A percentile compares a stretch with the other conserved stretches of the same genome.
Conservation (phyloP, 2,888 invertebrate species). For the Nephrocerus scutellatus region DNA sequence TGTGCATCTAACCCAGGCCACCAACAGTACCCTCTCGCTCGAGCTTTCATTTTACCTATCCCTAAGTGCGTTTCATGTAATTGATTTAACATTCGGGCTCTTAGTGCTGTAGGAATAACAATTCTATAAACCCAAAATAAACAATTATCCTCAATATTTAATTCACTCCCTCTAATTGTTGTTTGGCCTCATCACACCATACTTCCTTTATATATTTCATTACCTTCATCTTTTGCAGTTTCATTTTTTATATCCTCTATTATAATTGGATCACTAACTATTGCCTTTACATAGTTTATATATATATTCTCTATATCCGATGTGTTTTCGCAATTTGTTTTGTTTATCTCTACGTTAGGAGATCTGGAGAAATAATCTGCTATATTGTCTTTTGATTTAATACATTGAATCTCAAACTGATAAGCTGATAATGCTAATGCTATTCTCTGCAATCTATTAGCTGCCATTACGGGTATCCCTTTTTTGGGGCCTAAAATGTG, state of each 20-base stretch:
- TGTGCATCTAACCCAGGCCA: slow-evolving; percentile 25
- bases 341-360: slow-evolving; percentile 9
- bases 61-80: slow-evolving; percentile 19
- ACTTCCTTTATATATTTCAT: too few relatives aligned
- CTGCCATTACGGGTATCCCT: slow-evolving; percentile 33
- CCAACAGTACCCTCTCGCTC: slow-evolving; percentile 24
- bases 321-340: too few relatives aligned
- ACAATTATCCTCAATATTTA: slow-evolving; percentile 6
- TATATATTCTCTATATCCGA: slow-evolving; percentile 8
- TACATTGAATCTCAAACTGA: slow-evolving; percentile 21
- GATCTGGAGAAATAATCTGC: slow-evolving; percentile 26
- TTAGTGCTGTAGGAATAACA: too few relatives aligned
- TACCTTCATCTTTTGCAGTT: slow-evolving; percentile 5
- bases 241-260: slow-evolving; percentile 5
- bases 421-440: slow-evolving; percentile 24
- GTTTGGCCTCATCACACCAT: too few relatives aligned
- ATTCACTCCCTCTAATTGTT: slow-evolving; percentile 28
- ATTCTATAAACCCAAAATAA: slow-evolving; percentile 3
- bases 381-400: slow-evolving; percentile 21
- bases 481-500: slow-evolving; percentile 33
- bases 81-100: neutral
- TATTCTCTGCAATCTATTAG: slow-evolving; percentile 24
- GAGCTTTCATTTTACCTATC: slow-evolving; percentile 20
- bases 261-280: slow-evolving; percentile 4
- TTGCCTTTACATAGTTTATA: slow-evolving; percentile 9